Evolutionary conservation across 2,888 invertebrate species (phyloP).

Genomic region (Cylloceria caligata): DNA sequence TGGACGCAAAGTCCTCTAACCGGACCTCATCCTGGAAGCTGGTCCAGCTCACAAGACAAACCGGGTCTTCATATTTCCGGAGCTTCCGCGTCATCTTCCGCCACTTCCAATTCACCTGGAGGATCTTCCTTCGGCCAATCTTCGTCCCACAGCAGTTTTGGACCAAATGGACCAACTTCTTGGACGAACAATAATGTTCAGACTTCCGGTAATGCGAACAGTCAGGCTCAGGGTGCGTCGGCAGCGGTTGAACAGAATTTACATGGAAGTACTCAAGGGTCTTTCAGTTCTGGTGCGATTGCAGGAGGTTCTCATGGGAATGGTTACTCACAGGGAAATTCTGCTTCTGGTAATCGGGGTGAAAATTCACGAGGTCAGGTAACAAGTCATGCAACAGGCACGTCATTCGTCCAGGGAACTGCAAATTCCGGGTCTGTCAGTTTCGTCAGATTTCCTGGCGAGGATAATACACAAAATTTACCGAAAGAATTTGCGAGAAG

Average conservation of each 20-base stretch:
- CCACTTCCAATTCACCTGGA: slow-evolving; percentile 70
- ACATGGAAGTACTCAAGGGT: slow-evolving; percentile 70
- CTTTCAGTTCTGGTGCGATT: slow-evolving; percentile 73
- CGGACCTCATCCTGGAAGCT: slow-evolving; percentile 53
- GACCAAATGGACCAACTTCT: slow-evolving; percentile 72
- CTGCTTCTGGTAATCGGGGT: slow-evolving; percentile 71
- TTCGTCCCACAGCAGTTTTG: slow-evolving; percentile 71
- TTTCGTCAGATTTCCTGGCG: slow-evolving; percentile 67
- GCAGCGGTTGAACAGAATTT: slow-evolving; percentile 71
- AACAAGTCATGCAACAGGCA: slow-evolving; percentile 69
- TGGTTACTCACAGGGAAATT: slow-evolving; percentile 71
- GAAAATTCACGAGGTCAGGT: slow-evolving; percentile 72
- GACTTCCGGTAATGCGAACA: slow-evolving; percentile 73
- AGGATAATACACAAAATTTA: slow-evolving; percentile 66
- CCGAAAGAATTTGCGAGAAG: slow-evolving; percentile 71
- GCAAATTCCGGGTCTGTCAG: slow-evolving; percentile 72
- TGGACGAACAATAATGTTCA: slow-evolving; percentile 72
- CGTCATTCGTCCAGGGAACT: slow-evolving; percentile 69
- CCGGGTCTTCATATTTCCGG: slow-evolving; percentile 69
- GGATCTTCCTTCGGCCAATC: slow-evolving; percentile 75
- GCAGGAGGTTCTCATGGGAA: slow-evolving; percentile 70
- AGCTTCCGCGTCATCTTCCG: slow-evolving; percentile 73
- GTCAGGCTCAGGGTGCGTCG: slow-evolving; percentile 74
- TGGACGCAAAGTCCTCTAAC: slow-evolving; percentile 62
- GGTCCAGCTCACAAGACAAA: slow-evolving; percentile 51